Evolutionary conservation across 2,797 vertebrate species (phyloP).

Genomic region (Muraenolepis orangiensis): DNA sequence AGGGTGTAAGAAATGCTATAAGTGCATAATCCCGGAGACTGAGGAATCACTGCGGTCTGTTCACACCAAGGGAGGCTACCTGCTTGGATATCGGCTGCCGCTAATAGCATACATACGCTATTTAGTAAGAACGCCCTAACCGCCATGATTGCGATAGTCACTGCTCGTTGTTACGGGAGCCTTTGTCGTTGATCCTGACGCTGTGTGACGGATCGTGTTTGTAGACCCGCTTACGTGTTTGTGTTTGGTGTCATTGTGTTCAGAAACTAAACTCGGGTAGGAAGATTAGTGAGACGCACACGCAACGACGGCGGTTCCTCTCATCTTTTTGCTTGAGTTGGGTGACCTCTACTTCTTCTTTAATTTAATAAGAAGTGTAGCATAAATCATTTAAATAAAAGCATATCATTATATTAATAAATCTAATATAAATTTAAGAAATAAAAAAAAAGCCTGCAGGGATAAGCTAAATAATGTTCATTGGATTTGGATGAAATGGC

Average conservation of each 20-base stretch:
- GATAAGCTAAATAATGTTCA: conserved; percentile 2
- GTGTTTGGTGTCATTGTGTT: not conserved
- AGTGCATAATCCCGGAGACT: conserved; percentile 64
- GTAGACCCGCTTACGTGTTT: not conserved
- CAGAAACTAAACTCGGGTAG: not conserved
- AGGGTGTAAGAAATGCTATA: conserved; percentile 68
- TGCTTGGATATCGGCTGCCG: conserved; percentile 41
- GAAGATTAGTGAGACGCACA: too few species aligned
- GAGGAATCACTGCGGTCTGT: conserved; percentile 65
- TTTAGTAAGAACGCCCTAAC: not conserved
- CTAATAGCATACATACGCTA: not conserved
- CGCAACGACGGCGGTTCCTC: not conserved
- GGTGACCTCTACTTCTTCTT: not conserved
- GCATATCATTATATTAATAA: not conserved
- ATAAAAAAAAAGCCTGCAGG: not conserved
- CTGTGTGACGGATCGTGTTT: not conserved
- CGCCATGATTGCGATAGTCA: not conserved
- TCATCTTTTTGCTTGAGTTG: not conserved
- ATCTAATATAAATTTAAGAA: conserved; percentile 17
- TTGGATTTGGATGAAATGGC: not conserved
- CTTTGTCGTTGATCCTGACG: not conserved
- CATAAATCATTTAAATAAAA: conserved; percentile 22
- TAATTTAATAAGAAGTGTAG: conserved; percentile 29
- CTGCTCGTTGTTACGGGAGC: not conserved
- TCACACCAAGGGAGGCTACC: conserved; percentile 47